Evolutionary conservation across 2,888 invertebrate species (phyloP).

Genomic region (Chironomus riparius): DNA sequence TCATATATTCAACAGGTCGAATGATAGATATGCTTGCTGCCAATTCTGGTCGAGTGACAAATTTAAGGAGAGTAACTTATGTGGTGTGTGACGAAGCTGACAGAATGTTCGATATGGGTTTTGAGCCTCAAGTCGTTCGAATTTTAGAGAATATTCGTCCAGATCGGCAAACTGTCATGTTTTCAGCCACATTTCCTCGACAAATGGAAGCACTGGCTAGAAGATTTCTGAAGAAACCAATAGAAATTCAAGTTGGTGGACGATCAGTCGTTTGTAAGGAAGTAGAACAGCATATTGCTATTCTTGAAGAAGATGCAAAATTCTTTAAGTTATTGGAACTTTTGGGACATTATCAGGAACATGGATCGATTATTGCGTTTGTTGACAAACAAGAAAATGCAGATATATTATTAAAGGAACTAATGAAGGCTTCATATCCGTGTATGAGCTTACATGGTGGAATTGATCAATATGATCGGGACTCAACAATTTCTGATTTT

Average conservation of each 20-base stretch:
- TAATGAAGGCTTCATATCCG: constrained; percentile 93
- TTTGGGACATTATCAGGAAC: constrained; percentile 87
- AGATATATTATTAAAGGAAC: constrained; percentile 81
- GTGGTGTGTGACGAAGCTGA: constrained; percentile 98
- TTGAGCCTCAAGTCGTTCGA: constrained; percentile 52
- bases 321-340: constrained; percentile 94
- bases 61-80: constrained; percentile 91
- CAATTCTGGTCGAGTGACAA: constrained; percentile 95
- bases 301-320: constrained; percentile 93
- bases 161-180: constrained; percentile 96
- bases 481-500: constrained; percentile 95
- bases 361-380: constrained; percentile 91
- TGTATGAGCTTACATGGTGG: constrained; percentile 98
- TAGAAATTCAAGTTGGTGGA: constrained; percentile 96
- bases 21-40: constrained; percentile 99
- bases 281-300: constrained; percentile 88
- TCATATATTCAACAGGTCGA: constrained; percentile 45
- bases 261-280: constrained; percentile 96
- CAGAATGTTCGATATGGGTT: constrained; percentile 41
- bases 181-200: constrained; percentile 96
- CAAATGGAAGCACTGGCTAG: constrained; percentile 98
- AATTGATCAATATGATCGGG: constrained; percentile 98
- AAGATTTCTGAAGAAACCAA: constrained; percentile 84
- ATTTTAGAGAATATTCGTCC: constrained; percentile 96
- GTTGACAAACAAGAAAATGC: constrained; percentile 98